Evolutionary conservation across 2,113 vertebrate species (phyloP).

Genomic region (Pangasianodon gigas): DNA sequence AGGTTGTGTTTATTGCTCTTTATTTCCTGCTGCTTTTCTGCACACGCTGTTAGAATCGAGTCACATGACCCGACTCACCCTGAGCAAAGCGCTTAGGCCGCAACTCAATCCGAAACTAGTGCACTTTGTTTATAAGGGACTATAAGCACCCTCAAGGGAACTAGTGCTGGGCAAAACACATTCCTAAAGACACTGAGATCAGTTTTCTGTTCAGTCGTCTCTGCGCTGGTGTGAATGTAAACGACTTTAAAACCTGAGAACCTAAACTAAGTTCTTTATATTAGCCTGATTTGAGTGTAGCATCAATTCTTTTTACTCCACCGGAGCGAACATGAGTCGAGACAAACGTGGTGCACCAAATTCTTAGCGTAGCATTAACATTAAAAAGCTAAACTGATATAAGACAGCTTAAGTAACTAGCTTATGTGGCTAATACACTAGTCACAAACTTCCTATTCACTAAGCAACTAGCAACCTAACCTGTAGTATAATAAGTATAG

Average conservation of each 20-base stretch:
- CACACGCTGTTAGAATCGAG: conserved; percentile 64
- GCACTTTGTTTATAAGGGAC: conserved; percentile 76
- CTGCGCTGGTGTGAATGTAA: neutral
- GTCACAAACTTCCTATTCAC: neutral
- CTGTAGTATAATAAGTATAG: neutral
- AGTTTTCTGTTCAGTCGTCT: neutral
- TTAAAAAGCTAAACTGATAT: too few relatives aligned
- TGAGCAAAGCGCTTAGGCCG: neutral
- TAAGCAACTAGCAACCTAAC: neutral
- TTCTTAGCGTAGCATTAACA: too few relatives aligned
- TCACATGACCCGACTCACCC: conserved; percentile 63
- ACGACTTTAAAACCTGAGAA: neutral
- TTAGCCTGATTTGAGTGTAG: too few relatives aligned
- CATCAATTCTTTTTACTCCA: too few relatives aligned
- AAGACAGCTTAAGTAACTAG: too few relatives aligned
- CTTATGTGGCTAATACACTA: too few relatives aligned
- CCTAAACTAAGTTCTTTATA: too few relatives aligned
- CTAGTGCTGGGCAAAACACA: conserved; percentile 59
- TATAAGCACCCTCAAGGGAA: conserved; percentile 55
- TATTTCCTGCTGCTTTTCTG: conserved; percentile 62
- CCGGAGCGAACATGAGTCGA: too few relatives aligned
- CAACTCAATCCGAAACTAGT: conserved; percentile 44
- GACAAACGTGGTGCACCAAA: too few relatives aligned
- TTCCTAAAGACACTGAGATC: neutral
- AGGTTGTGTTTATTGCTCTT: conserved; percentile 61